A percentile compares a stretch with the other conserved stretches of the same genome.
phyloP scores from a whole-genome alignment of 2,888 invertebrate species.

The Notocelia uddmanniana region DNA sequence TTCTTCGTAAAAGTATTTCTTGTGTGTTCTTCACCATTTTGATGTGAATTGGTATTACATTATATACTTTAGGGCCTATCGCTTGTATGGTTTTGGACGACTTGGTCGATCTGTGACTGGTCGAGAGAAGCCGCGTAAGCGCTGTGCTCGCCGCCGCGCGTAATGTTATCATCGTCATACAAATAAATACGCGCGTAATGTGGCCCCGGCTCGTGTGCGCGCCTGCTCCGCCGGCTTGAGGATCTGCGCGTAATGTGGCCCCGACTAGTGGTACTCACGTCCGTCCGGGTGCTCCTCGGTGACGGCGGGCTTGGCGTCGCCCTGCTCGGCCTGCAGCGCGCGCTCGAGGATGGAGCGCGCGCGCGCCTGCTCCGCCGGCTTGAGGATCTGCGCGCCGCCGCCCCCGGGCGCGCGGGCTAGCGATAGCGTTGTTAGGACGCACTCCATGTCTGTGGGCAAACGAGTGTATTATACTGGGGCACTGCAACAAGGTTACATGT shows the following conservation, averaged over 20 bases:
- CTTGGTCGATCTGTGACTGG: no score
- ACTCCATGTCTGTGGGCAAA: constrained; percentile 90
- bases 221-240: constrained; percentile 91
- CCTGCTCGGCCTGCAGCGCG: constrained; percentile 93
- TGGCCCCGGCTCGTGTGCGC: constrained; percentile 65
- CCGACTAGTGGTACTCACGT: constrained; percentile 88
- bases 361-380: constrained; percentile 89
- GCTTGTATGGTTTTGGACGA: no score
- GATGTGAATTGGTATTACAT: no score
- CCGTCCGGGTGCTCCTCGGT: constrained; percentile 94
- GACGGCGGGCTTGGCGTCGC: constrained; percentile 84
- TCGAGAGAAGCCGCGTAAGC: no score
- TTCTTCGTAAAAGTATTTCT: no score
- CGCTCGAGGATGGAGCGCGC: constrained; percentile 89
- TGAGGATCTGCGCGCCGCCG: constrained; percentile 86
- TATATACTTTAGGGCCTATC: no score
- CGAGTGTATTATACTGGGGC: neutral
- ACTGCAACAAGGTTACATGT: no score
- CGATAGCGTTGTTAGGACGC: constrained; percentile 94
- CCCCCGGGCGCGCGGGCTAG: constrained; percentile 90
- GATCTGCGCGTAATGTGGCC: no score
- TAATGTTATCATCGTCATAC: no score
- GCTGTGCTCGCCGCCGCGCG: no score
- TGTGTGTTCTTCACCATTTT: no score
- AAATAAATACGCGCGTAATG: no score